Conservation (phyloP, 1,140 invertebrate species). For the Drosophila kikkawai region DNA sequence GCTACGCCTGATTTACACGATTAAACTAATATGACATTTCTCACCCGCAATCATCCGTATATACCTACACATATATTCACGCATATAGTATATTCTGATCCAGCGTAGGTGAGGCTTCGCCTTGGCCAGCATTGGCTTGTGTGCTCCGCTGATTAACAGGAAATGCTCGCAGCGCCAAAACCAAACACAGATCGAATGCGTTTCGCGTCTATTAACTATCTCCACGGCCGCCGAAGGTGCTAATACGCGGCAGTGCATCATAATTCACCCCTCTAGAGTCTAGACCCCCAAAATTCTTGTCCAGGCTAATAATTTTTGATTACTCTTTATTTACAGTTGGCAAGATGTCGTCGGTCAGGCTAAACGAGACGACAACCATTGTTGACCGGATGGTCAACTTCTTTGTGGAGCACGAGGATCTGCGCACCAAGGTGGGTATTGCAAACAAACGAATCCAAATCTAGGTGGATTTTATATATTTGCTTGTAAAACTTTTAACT, state of each 20-base stretch:
- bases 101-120: constrained; percentile 59
- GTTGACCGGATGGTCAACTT: constrained; percentile 84
- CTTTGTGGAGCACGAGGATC: constrained; percentile 83
- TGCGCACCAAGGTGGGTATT: constrained; percentile 73
- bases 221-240: constrained; percentile 48
- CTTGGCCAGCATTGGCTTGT: constrained; percentile 56
- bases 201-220: constrained; percentile 23
- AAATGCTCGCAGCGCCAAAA: constrained; percentile 36
- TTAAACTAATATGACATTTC: constrained; percentile 43
- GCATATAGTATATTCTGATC: constrained; percentile 27
- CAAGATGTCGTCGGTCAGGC: constrained; percentile 75
- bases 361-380: constrained; percentile 80
- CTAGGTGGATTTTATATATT: not conserved
- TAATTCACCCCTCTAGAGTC: not conserved
- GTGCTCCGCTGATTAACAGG: constrained; percentile 54
- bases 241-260: constrained; percentile 37
- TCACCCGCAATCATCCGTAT: constrained; percentile 21
- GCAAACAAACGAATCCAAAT: not conserved
- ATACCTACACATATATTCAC: constrained; percentile 1
- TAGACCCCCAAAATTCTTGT: not conserved
- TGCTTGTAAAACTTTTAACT: not conserved
- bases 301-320: constrained; percentile 25
- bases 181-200: constrained; percentile 50
- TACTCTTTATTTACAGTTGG: constrained; percentile 48
- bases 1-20: constrained; percentile 63